Base-by-base conservation (phyloP, 2,797 vertebrate species). In the Atherinosoma microstoma region DNA sequence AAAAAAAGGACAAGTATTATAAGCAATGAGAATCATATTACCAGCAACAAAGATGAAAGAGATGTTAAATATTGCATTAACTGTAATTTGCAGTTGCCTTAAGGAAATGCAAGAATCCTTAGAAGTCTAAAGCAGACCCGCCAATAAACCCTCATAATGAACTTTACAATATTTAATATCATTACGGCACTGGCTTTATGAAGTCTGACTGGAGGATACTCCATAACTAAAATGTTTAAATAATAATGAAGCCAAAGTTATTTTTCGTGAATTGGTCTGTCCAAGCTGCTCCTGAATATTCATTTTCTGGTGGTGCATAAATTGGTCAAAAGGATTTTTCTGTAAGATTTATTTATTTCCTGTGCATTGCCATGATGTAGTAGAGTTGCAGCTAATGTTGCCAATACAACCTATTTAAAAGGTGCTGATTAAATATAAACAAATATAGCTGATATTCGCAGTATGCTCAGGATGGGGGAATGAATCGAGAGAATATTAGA, bases 131-230 rank as follows among this genome's bases (percentile, higher is more conserved):
- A 79, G 61, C 67, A 78, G 80, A 84, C 70, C 51, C 73, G 76
- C 78, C 67, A 90, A 90, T 89, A 90, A 90, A 89, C 76, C 63
- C 47, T 4, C 29, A 83, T 91, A 88, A 91, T 92, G 84, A 90
- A 91, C 84, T 88, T 82, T 73, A 82, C 76, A 83, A 76, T 83
- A 87, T 87, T 88, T 82, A 90, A 90, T 77, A 84, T 58, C 47
- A 76, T 77, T 84, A 78, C 73, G 1, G 72, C 62, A 54, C 70
- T 68, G 62, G 68, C 66, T 90, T 90, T 79, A 91, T 85, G 66
- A 87, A 89, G 84, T 88, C 89, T 91, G 70, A 83, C 84, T 88
- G 58, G 63, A 83, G 73, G 82, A 90, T 76, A 79, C 64, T 59
- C 11, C 38, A 74, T 88, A 85, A 91, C 91, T 88, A 87, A 89